These are phyloP conservation scores for Drosophila cracens DNA, from an alignment of 2,888 invertebrate genomes.

Conservation along the genomic window DNA sequence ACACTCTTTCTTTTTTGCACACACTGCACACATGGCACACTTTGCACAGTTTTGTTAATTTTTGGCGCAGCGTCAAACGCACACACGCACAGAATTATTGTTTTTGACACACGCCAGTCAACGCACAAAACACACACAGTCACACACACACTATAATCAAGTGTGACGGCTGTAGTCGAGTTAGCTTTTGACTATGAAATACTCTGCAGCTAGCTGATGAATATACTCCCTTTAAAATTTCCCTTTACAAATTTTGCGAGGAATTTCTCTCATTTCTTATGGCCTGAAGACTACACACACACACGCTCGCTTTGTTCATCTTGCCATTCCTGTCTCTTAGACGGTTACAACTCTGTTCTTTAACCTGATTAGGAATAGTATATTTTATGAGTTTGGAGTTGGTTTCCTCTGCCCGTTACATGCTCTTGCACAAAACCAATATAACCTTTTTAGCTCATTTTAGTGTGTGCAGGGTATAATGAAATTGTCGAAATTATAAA, in stretches of 20 bases:
- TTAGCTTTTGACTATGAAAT: neutral
- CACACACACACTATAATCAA: slow-evolving; percentile 48
- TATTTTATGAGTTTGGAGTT: neutral
- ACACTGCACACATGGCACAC: neutral
- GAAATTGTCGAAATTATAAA: slow-evolving; percentile 71
- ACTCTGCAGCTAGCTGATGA: neutral
- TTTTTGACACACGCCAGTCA: slow-evolving; percentile 35
- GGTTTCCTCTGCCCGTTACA: neutral
- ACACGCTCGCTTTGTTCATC: neutral
- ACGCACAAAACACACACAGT: too few relatives aligned
- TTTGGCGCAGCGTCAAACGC: neutral
- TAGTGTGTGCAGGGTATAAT: slow-evolving; percentile 25
- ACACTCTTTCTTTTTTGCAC: neutral
- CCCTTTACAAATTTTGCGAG: neutral
- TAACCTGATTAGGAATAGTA: neutral
- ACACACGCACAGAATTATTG: neutral
- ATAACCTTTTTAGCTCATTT: neutral
- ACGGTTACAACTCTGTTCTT: neutral
- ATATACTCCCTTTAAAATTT: neutral
- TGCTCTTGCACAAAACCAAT: neutral
- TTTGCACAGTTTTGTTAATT: neutral
- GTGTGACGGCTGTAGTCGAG: too few relatives aligned
- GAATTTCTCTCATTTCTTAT: neutral
- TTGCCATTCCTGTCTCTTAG: neutral
- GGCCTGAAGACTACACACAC: neutral